Percentiles rank a stretch among this genome's conserved stretches.
Conservation (phyloP, 2,113 vertebrate species). For the Meleagris gallopavo region DNA sequence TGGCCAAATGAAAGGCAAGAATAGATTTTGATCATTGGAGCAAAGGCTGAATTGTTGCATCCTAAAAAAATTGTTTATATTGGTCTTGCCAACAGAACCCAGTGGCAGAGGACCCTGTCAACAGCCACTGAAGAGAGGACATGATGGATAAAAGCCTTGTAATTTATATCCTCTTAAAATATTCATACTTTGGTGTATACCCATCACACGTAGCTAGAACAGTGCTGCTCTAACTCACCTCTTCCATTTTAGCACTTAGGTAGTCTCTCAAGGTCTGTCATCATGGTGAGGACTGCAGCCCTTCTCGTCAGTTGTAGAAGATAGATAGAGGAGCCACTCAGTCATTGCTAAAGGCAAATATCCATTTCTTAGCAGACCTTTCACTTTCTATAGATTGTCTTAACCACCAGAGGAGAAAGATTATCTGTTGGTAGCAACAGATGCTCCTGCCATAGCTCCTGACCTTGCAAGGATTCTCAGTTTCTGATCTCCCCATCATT, state of each 20-base stretch:
- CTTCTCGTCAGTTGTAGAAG: neutral
- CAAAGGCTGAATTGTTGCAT: neutral
- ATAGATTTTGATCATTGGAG: neutral
- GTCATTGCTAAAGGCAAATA: neutral
- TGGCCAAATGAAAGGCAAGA: neutral
- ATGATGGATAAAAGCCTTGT: neutral
- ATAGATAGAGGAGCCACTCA: neutral
- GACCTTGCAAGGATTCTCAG: neutral
- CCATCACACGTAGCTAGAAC: neutral
- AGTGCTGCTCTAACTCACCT: neutral
- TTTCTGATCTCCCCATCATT: conserved; percentile 35
- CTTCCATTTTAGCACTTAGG: neutral
- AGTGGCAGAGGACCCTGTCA: neutral
- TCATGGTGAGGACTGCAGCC: neutral
- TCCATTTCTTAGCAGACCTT: neutral
- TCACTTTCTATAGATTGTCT: neutral
- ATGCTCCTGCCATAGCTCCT: neutral
- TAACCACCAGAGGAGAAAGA: neutral
- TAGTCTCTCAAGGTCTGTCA: neutral
- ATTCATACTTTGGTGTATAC: neutral
- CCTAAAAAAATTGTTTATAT: neutral
- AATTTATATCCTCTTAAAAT: neutral
- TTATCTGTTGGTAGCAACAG: neutral
- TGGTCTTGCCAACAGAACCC: neutral
- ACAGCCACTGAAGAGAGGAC: neutral